Evolutionary conservation across 2,888 invertebrate genomes (phyloP), one percentile per base, ranked within the genome.

Genomic region (Lottia gigantea): DNA sequence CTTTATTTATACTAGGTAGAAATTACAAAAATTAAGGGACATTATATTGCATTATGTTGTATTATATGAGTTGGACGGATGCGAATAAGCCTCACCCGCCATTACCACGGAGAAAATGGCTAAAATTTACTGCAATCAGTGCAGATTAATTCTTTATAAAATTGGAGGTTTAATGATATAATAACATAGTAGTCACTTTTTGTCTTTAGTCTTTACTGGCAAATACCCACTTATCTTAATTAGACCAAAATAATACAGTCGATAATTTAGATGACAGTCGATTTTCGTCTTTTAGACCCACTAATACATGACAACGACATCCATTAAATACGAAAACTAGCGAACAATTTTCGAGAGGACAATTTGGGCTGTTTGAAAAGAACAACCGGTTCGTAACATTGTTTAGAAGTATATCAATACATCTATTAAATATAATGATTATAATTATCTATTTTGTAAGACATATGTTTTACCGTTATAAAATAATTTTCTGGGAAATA

Each of bases 1-100:
- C 55, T 55, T 55, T 55, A 55, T 55, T 55, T 55, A 55, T 55
- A 55, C 55, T 55, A 55, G 55, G 55, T 55, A 55, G 55, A 55
- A 55, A 55, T 55, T 55, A 55, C 55, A 55, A 55, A 55, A 55
- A 55, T 55, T 55, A 55, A 55, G 55, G 55, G 55, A 55, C 55
- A 55, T 55, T 55, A 55, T 55, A 55, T 55, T 55, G 55, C 55
- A 55, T 55, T 55, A 55, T 55, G 23, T 55, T 55, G 55, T 55
- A 55, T 55, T 55, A 55, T 55, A 55, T 55, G 55, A 23, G 55
- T 55, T 55, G 55, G 55, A 55, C 55, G 55, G 55, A 55, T 55
- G 55, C 55, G 55, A 55, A 55, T 55, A 55, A 55, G 55, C 55
- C 55, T 55, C 55, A 55, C 55, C 55, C 55, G 55, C 55, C 55